Evolutionary conservation across 2,113 vertebrate genomes (phyloP).

Genomic region (Damaliscus lunatus): DNA sequence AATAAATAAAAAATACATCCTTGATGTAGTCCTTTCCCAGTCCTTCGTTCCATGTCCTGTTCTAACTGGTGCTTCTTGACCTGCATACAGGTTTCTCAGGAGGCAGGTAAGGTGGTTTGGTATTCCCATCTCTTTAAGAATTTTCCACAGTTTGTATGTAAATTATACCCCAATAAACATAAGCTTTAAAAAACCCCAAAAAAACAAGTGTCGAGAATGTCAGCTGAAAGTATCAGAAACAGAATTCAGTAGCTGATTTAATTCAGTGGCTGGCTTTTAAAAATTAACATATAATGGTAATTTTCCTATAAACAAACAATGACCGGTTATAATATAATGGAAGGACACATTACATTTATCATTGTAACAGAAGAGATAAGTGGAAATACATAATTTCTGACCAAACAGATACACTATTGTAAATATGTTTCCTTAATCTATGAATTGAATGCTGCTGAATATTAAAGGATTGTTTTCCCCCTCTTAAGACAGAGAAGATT

Average conservation of each 20-base stretch:
- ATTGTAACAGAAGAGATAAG: not conserved
- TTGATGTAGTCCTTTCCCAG: not conserved
- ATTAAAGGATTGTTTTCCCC: not conserved
- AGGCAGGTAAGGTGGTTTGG: not conserved
- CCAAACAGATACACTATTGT: not conserved
- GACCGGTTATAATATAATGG: not conserved
- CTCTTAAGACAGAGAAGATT: not conserved
- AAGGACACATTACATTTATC: not conserved
- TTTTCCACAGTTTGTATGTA: not conserved
- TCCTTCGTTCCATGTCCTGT: not conserved
- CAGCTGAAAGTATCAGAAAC: not conserved
- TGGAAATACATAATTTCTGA: not conserved
- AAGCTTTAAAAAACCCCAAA: not conserved
- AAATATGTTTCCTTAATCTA: not conserved
- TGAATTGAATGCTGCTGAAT: not conserved
- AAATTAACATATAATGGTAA: not conserved
- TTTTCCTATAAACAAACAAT: not conserved
- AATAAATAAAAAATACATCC: not conserved
- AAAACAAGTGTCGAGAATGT: not conserved
- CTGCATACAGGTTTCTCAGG: not conserved
- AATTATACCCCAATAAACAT: not conserved
- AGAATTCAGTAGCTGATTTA: not conserved
- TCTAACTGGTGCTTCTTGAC: not conserved
- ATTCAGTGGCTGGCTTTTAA: not conserved
- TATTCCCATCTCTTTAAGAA: not conserved